phyloP scores from a whole-genome alignment of 2,888 invertebrate species.

The Acrobasis repandana region DNA sequence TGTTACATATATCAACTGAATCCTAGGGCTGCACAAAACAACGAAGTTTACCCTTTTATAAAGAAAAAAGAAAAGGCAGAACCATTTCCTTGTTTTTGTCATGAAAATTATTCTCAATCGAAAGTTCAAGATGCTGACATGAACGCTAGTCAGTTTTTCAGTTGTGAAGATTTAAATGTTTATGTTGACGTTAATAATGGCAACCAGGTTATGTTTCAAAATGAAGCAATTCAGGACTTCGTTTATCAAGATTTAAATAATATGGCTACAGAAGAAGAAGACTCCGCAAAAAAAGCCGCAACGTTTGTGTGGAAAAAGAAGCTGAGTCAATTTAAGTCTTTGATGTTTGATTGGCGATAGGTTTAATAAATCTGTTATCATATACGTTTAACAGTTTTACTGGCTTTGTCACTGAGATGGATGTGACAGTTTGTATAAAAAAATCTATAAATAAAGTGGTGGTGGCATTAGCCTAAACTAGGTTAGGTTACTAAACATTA shows the following conservation, averaged over 20 bases:
- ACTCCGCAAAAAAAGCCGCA: constrained; percentile 24
- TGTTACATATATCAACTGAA: constrained; percentile 55
- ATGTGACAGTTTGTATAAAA: no score
- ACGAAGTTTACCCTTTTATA: constrained; percentile 52
- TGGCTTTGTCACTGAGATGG: no score
- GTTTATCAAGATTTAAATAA: constrained; percentile 16
- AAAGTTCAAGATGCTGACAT: background rate
- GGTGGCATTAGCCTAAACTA: constrained; percentile 27
- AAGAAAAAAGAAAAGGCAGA: constrained; percentile 46
- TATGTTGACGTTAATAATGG: constrained; percentile 35
- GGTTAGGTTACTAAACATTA: constrained; percentile 5
- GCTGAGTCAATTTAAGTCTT: constrained; percentile 48
- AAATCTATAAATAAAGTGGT: constrained; percentile 24
- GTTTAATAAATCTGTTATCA: background rate
- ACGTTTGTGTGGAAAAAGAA: constrained; percentile 49
- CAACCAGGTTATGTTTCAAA: constrained; percentile 14
- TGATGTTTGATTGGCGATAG: constrained; percentile 48
- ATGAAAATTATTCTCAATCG: constrained; percentile 39
- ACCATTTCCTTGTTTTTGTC: constrained; percentile 58
- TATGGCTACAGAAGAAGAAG: background rate
- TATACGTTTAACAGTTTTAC: no score
- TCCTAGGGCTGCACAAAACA: constrained; percentile 38
- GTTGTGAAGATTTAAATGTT: constrained; percentile 44
- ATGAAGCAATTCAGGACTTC: background rate
- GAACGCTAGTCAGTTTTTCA: constrained; percentile 43